Conservation (phyloP, 2,797 vertebrate species). For the Triplophysa yarkandensis region DNA sequence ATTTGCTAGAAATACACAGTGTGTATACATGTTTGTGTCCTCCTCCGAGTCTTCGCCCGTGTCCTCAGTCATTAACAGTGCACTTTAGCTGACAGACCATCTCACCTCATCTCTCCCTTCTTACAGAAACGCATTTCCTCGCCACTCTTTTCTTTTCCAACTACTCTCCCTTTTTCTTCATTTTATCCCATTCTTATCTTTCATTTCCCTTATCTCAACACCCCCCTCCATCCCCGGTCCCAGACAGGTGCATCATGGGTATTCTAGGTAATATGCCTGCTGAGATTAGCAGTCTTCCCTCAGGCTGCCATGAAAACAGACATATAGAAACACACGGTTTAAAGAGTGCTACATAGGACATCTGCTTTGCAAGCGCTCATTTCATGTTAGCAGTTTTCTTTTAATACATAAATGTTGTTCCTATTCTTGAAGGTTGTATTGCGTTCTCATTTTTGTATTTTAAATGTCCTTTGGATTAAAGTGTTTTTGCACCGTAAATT, state of each 20-base stretch:
- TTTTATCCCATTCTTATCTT: constrained; percentile 19
- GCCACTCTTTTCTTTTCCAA: constrained; percentile 26
- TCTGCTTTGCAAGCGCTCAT: not conserved
- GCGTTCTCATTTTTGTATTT: not conserved
- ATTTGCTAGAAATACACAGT: not conserved
- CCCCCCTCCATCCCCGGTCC: constrained; percentile 9
- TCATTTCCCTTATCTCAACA: constrained; percentile 26
- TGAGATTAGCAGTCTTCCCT: constrained; percentile 41
- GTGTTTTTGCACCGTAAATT: not conserved
- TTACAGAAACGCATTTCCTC: not conserved
- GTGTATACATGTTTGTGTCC: not conserved
- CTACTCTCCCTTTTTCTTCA: constrained; percentile 33
- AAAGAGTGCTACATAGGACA: not conserved
- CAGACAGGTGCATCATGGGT: constrained; percentile 45
- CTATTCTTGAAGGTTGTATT: not conserved
- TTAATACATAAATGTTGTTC: not conserved
- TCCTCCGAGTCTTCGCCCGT: constrained; percentile 57
- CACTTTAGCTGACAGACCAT: constrained; percentile 64
- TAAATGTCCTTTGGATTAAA: constrained; percentile 4
- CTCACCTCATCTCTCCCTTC: constrained; percentile 39
- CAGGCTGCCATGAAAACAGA: not conserved
- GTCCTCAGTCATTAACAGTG: constrained; percentile 62
- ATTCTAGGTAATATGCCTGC: constrained; percentile 36
- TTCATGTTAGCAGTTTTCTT: constrained; percentile 1
- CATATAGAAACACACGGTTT: not conserved